phyloP scores from a whole-genome alignment of 2,888 invertebrate genomes.

The Calephelis perditalis region DNA sequence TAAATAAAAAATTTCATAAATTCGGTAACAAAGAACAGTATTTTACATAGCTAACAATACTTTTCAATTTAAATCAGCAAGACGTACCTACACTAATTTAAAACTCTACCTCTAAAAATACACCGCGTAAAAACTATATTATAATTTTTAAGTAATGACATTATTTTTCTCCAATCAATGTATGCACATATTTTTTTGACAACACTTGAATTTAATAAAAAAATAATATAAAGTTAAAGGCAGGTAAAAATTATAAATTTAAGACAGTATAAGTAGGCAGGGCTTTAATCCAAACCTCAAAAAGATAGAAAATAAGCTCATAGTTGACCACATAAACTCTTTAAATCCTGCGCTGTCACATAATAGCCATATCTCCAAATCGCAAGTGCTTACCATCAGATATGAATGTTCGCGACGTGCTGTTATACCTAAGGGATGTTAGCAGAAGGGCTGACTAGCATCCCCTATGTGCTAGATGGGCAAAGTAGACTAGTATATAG shows the following conservation, averaged over 20 bases:
- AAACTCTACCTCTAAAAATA: not conserved
- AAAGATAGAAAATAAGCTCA: conserved; percentile 4
- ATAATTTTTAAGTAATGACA: conserved; percentile 1
- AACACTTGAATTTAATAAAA: not conserved
- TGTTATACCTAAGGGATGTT: not conserved
- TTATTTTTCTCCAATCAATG: not conserved
- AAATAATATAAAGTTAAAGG: conserved; percentile 11
- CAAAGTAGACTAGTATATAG: too few species aligned
- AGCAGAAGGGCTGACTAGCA: too few species aligned
- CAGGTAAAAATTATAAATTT: too few species aligned
- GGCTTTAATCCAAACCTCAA: not conserved
- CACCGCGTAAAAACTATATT: conserved; percentile 1
- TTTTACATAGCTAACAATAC: conserved; percentile 8
- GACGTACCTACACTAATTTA: not conserved
- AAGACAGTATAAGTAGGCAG: too few species aligned
- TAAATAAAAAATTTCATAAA: conserved; percentile 7
- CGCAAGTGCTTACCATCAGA: conserved; percentile 11
- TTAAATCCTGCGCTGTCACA: conserved; percentile 11
- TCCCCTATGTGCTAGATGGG: not conserved
- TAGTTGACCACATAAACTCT: conserved; percentile 13
- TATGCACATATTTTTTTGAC: conserved; percentile 2
- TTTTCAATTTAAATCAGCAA: conserved; percentile 3
- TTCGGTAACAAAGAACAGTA: conserved; percentile 5
- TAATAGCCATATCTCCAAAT: conserved; percentile 7
- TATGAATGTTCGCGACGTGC: conserved; percentile 4